These are phyloP conservation scores for Keiferia lycopersicella DNA, from an alignment of 2,888 invertebrate species.

Conservation along the genomic window DNA sequence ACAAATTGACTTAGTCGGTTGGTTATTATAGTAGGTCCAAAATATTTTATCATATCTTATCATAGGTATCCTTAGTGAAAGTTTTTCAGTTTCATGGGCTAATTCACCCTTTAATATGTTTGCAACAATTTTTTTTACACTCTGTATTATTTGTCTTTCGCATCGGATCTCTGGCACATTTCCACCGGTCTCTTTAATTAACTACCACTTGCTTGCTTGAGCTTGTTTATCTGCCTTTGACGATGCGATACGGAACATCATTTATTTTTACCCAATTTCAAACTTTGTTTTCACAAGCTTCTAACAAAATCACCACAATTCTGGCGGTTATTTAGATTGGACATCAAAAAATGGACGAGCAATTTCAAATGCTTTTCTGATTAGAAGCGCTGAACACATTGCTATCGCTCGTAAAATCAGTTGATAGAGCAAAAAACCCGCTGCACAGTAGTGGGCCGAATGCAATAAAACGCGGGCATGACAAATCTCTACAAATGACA, in stretches of 20 bases:
- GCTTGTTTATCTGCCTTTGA: slow-evolving; percentile 32
- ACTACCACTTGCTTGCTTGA: slow-evolving; percentile 47
- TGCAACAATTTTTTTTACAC: no score
- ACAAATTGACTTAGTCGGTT: no score
- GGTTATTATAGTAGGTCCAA: no score
- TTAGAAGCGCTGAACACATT: slow-evolving; percentile 19
- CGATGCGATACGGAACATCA: slow-evolving; percentile 27
- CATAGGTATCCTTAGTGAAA: no score
- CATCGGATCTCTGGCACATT: slow-evolving; percentile 57
- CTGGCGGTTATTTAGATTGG: neutral
- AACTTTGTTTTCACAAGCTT: neutral
- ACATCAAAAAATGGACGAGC: neutral
- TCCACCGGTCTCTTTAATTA: slow-evolving; percentile 54
- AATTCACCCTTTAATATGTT: no score
- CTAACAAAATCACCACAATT: neutral
- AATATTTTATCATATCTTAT: no score
- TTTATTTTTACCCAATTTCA: slow-evolving; percentile 22
- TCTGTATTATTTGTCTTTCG: slow-evolving; percentile 26
- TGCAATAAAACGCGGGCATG: slow-evolving; percentile 49
- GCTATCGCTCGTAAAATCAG: slow-evolving; percentile 24
- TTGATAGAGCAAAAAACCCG: slow-evolving; percentile 21
- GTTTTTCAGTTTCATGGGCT: no score
- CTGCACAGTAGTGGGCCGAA: slow-evolving; percentile 28
- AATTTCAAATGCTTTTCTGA: slow-evolving; percentile 9
- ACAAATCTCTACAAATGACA: slow-evolving; percentile 60